Percentiles rank a stretch among this genome's conserved stretches.
Conservation (phyloP, 2,113 vertebrate species). For the Labrus mixtus region DNA sequence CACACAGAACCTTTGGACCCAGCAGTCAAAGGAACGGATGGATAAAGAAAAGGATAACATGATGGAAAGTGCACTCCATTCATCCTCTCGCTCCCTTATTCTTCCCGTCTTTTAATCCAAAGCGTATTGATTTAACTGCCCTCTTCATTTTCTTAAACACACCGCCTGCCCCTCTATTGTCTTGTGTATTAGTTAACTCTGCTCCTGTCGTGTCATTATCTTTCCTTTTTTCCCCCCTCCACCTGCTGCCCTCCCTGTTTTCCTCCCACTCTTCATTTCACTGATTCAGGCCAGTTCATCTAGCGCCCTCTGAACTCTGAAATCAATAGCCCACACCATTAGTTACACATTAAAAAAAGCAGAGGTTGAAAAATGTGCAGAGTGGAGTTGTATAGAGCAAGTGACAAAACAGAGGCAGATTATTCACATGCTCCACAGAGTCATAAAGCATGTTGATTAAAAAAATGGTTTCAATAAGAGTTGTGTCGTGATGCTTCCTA, state of each 20-base stretch:
- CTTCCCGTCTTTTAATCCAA: constrained; percentile 62
- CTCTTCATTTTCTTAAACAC: constrained; percentile 65
- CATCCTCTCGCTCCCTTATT: constrained; percentile 37
- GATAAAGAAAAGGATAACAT: constrained; percentile 48
- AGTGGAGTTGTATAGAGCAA: background rate
- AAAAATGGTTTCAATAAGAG: too few species aligned
- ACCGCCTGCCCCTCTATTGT: constrained; percentile 52
- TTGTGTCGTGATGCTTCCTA: background rate
- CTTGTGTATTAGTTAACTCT: constrained; percentile 52
- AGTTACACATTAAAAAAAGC: constrained; percentile 10
- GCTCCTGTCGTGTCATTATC: constrained; percentile 38
- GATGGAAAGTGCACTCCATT: constrained; percentile 42
- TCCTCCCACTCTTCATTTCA: constrained; percentile 31
- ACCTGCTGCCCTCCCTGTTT: constrained; percentile 21
- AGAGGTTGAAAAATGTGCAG: constrained; percentile 4
- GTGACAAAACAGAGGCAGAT: constrained; percentile 17
- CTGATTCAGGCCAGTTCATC: constrained; percentile 52
- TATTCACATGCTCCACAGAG: constrained; percentile 15
- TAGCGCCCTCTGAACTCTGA: constrained; percentile 57
- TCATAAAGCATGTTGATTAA: too few species aligned
- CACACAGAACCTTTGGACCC: constrained; percentile 48
- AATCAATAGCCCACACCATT: constrained; percentile 64
- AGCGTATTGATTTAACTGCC: constrained; percentile 78
- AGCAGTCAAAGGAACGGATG: constrained; percentile 52
- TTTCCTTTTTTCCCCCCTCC: constrained; percentile 11